Evolutionary conservation across 2,113 vertebrate genomes (phyloP), one percentile per base, ranked within the genome.

Genomic region (Hippocampus mohnikei): DNA sequence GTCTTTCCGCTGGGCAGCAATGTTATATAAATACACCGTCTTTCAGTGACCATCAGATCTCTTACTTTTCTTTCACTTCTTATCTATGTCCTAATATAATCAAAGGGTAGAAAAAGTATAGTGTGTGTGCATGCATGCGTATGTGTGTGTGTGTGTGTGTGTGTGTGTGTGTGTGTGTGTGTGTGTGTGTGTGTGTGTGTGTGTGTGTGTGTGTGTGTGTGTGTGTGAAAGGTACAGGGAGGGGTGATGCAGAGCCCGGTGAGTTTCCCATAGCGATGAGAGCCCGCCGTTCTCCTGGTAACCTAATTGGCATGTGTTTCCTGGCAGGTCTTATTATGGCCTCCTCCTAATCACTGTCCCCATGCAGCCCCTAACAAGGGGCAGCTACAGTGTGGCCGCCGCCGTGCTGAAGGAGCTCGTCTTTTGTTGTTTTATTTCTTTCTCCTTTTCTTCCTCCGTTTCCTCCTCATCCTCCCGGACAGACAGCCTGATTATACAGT

Each of bases 251-350:
- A 66, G 68, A 76, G 80, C 78, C 81, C 81, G 58, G 78, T 79
- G 85, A 82, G 84, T 87, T 88, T 86, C 85, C 88, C 88, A 90
- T 90, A 87, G 90, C 76, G 52, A 89, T 88, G 85, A 85, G 83
- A 76, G 83, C 69, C 80, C n/a, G 42, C 74, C 80, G 90, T 89
- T 91, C 88, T 90, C 90, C 77, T 90, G 88, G 90, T 89, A 90
- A 91, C 88, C 84, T 91, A 91, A 91, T 91, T 91, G 90, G 90
- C 90, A 91, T 91, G 90, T 89, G 87, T 89, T 91, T 87, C 90
- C 88, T 85, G 85, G 88, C 88, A 80, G 88, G 84, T 87, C 85
- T 89, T 76, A 88, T 91, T 91, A 86, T 90, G 88, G 88, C 77
- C 90, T 85, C 85, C 85, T 83, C 85, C 88, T 89, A 90, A 90